Conservation (phyloP, 2,888 invertebrate genomes). For the Itoplectis maculator region DNA sequence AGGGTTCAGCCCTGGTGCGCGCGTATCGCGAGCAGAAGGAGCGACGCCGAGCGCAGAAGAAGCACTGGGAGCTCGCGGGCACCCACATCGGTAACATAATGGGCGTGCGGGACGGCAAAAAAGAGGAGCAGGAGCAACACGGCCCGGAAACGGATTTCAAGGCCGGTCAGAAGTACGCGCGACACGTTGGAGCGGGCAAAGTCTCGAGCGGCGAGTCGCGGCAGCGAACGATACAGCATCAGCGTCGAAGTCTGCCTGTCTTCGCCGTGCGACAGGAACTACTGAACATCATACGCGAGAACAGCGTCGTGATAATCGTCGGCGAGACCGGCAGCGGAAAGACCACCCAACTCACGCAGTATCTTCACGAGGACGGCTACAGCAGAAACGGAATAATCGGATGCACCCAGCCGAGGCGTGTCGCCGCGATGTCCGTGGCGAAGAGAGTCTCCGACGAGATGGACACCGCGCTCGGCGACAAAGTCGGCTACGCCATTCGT, state of each 20-base stretch:
- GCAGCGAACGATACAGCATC: constrained; percentile 93
- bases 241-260: constrained; percentile 96
- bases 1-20: constrained; percentile 96
- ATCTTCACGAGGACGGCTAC: constrained; percentile 98
- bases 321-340: constrained; percentile 98
- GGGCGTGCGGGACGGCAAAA: constrained; percentile 90
- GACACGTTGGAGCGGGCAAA: constrained; percentile 93
- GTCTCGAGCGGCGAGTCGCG: constrained; percentile 89
- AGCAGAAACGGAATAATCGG: constrained; percentile 97
- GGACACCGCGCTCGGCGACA: constrained; percentile 94
- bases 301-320: constrained; percentile 97
- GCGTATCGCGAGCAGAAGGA: constrained; percentile 98
- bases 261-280: constrained; percentile 98
- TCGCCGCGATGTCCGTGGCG: constrained; percentile 99
- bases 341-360: constrained; percentile 99
- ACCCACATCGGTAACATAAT: constrained; percentile 98
- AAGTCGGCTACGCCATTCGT: constrained; percentile 99
- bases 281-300: constrained; percentile 95
- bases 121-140: constrained; percentile 88
- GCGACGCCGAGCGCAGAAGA: constrained; percentile 97
- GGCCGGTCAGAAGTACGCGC: constrained; percentile 98
- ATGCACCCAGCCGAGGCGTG: constrained; percentile 97
- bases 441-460: constrained; percentile 99
- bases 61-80: constrained; percentile 99
- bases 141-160: constrained; percentile 90